Conservation (phyloP, 2,797 vertebrate genomes). For the Coranthus polyacanthus region DNA sequence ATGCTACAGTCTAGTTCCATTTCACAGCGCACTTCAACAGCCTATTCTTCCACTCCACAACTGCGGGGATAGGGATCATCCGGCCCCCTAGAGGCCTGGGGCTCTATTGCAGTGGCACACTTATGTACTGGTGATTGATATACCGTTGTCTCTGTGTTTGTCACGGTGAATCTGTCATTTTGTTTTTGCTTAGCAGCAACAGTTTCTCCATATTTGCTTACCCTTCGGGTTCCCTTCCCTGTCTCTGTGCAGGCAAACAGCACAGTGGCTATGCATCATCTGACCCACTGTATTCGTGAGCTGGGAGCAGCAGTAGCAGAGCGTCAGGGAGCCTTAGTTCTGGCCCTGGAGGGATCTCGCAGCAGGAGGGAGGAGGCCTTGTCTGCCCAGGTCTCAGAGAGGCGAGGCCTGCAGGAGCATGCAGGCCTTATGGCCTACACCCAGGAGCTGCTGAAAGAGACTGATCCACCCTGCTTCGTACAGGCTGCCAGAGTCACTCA, state of each 20-base stretch:
- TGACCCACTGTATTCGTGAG: constrained; percentile 88
- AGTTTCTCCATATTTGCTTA: background rate
- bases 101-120: constrained; percentile 4
- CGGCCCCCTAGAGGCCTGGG: constrained; percentile 17
- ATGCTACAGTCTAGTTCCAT: too few relatives aligned
- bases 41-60: background rate
- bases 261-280: constrained; percentile 90
- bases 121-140: background rate
- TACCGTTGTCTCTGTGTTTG: background rate
- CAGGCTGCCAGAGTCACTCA: constrained; percentile 94
- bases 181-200: background rate
- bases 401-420: constrained; percentile 91
- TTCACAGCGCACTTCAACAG: background rate
- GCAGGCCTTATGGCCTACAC: constrained; percentile 93
- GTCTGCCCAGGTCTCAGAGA: constrained; percentile 89
- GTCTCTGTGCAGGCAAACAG: constrained; percentile 87
- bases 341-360: constrained; percentile 89
- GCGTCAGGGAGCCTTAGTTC: constrained; percentile 86
- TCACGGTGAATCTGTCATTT: constrained; percentile 1
- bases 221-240: background rate
- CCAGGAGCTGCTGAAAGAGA: constrained; percentile 96
- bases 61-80: background rate
- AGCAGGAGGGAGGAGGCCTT: constrained; percentile 85
- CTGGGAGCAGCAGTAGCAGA: constrained; percentile 89
- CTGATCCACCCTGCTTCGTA: constrained; percentile 93